phyloP scores from a whole-genome alignment of 2,888 invertebrate genomes.

The Drosophila yooni region DNA sequence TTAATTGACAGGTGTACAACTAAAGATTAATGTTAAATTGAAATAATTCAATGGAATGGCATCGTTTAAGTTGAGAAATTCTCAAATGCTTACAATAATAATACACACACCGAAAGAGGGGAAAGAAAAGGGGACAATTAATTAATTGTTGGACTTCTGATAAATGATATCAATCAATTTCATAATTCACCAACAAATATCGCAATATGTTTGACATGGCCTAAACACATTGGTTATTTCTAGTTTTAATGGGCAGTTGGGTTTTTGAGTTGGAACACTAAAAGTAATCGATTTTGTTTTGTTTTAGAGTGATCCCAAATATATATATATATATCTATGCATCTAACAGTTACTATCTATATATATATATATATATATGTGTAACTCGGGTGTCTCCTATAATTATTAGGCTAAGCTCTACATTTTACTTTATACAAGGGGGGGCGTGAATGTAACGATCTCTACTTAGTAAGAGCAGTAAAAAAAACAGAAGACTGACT shows the following conservation, averaged over 20 bases:
- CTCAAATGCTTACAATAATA: slow-evolving; percentile 19
- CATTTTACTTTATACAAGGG: slow-evolving; percentile 73
- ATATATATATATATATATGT: slow-evolving; percentile 3
- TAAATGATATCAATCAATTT: not conserved
- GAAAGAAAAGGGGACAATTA: not conserved
- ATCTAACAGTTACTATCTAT: slow-evolving; percentile 48
- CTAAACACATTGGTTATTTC: slow-evolving; percentile 14
- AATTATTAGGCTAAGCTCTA: slow-evolving; percentile 74
- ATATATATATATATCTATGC: slow-evolving; percentile 34
- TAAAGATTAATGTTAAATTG: slow-evolving; percentile 33
- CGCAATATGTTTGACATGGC: slow-evolving; percentile 20
- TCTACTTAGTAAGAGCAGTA: slow-evolving; percentile 65
- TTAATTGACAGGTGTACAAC: slow-evolving; percentile 66
- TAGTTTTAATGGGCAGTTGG: slow-evolving; percentile 36
- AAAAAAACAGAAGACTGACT: slow-evolving; percentile 52
- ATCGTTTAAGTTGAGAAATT: slow-evolving; percentile 67
- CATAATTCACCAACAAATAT: slow-evolving; percentile 7
- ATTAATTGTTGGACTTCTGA: not conserved
- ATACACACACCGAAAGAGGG: not conserved
- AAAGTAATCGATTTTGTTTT: slow-evolving; percentile 11
- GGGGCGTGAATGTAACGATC: slow-evolving; percentile 47
- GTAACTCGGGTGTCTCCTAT: slow-evolving; percentile 37
- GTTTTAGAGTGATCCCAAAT: slow-evolving; percentile 23
- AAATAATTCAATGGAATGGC: slow-evolving; percentile 66
- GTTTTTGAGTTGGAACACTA: slow-evolving; percentile 47